Percentiles rank a stretch among this genome's conserved stretches.
Conservation (phyloP, 2,888 invertebrate species). For the Invenusta paracnida region DNA sequence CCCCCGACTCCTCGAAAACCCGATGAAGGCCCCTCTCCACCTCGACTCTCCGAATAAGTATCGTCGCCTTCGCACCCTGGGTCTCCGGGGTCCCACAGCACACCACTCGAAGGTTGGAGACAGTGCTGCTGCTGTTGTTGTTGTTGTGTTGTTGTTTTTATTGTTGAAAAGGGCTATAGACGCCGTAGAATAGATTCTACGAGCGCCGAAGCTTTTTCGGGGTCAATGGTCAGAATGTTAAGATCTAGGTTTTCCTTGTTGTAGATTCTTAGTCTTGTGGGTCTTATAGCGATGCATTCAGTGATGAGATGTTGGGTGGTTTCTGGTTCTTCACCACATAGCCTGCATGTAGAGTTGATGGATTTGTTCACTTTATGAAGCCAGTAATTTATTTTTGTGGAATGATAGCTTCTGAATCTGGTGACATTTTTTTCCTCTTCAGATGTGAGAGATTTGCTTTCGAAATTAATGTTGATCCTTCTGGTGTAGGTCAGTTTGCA, state of each 20-base stretch:
- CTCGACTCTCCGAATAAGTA: not conserved
- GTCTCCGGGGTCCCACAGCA: not conserved
- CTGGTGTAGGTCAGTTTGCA: no score
- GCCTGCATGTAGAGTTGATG: not conserved
- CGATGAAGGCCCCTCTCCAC: not conserved
- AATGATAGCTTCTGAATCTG: not conserved
- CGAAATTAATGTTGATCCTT: not conserved
- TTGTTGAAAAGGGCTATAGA: not conserved
- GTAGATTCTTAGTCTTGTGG: not conserved
- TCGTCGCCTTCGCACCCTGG: not conserved
- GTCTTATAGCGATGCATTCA: not conserved
- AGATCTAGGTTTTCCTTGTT: not conserved
- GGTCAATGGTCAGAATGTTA: not conserved
- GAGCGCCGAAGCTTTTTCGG: not conserved
- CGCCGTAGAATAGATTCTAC: not conserved
- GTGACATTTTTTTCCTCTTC: not conserved
- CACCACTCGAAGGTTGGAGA: not conserved
- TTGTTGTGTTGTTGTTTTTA: no score
- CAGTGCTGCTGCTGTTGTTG: not conserved
- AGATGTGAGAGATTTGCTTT: not conserved
- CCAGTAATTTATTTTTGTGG: not conserved
- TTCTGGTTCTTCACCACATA: not conserved
- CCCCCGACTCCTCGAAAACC: not conserved
- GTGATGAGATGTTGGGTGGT: not conserved
- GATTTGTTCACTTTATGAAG: not conserved